Evolutionary conservation across 1,140 invertebrate species (phyloP).

Genomic region (Bombus sylvicola): DNA sequence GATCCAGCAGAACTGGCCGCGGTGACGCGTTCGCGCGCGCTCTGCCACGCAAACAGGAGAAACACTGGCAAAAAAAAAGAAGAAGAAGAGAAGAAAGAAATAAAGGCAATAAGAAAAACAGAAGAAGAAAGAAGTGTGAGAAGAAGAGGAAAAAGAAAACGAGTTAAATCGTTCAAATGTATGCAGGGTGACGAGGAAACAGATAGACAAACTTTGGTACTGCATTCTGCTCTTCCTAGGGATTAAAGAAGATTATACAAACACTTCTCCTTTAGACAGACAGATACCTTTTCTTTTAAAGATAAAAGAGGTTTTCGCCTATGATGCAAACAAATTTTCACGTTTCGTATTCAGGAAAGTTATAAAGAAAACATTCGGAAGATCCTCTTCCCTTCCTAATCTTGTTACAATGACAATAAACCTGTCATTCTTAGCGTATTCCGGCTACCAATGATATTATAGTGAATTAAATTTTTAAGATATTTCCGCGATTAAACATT

Average conservation of each 20-base stretch:
- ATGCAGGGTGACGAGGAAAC: neutral
- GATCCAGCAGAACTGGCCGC: conserved; percentile 32
- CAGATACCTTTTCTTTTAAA: neutral
- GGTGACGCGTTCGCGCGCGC: conserved; percentile 6
- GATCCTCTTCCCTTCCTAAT: neutral
- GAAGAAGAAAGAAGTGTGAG: neutral
- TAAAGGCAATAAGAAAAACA: neutral
- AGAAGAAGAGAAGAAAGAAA: neutral
- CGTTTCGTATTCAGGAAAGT: no score
- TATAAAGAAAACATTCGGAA: neutral
- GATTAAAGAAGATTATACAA: neutral
- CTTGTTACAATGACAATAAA: neutral
- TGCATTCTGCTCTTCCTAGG: neutral
- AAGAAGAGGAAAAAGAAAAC: neutral
- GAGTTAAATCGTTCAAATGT: conserved; percentile 46
- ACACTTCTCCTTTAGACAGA: neutral
- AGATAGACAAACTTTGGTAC: neutral
- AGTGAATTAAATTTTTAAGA: neutral
- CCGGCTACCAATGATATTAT: no score
- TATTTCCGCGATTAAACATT: neutral
- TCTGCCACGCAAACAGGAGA: conserved; percentile 11
- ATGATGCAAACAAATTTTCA: no score
- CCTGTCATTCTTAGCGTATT: neutral
- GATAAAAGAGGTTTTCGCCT: neutral
- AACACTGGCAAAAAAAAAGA: conserved; percentile 18